Evolutionary conservation across 2,113 vertebrate species (phyloP).

Genomic region (Channa maculata): DNA sequence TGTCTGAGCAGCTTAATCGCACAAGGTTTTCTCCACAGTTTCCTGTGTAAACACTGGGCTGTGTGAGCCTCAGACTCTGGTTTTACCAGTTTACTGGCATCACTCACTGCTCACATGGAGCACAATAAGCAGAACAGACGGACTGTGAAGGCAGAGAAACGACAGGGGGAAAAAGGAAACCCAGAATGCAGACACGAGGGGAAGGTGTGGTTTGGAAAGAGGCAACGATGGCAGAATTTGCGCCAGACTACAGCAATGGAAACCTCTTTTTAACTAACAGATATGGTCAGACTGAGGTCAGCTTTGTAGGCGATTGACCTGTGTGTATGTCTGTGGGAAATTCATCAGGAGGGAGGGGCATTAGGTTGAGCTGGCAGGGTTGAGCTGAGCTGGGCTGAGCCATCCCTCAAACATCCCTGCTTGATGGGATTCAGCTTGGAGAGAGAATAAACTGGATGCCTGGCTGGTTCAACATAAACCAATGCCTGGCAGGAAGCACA

Average conservation of each 20-base stretch:
- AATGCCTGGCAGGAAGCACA: constrained; percentile 50
- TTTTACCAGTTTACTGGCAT: constrained; percentile 71
- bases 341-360: constrained; percentile 54
- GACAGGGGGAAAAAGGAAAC: constrained; percentile 47
- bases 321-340: constrained; percentile 54
- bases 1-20: constrained; percentile 62
- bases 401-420: constrained; percentile 39
- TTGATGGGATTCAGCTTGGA: constrained; percentile 29
- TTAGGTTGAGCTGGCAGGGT: constrained; percentile 42
- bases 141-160: constrained; percentile 47
- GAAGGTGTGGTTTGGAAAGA: constrained; percentile 68
- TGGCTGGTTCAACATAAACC: constrained; percentile 55
- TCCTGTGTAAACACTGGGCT: constrained; percentile 67
- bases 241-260: constrained; percentile 35
- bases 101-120: constrained; percentile 53
- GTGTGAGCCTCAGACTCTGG: constrained; percentile 55
- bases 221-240: constrained; percentile 32
- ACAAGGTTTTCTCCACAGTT: constrained; percentile 51
- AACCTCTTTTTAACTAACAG: constrained; percentile 59
- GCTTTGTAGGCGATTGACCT: constrained; percentile 33
- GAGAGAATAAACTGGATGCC: constrained; percentile 51
- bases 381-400: constrained; percentile 30
- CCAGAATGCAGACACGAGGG: constrained; percentile 42
- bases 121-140: constrained; percentile 65
- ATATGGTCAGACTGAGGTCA: constrained; percentile 54